Evolutionary conservation across 2,113 vertebrate species (phyloP).

Genomic region (Bufo bufo): DNA sequence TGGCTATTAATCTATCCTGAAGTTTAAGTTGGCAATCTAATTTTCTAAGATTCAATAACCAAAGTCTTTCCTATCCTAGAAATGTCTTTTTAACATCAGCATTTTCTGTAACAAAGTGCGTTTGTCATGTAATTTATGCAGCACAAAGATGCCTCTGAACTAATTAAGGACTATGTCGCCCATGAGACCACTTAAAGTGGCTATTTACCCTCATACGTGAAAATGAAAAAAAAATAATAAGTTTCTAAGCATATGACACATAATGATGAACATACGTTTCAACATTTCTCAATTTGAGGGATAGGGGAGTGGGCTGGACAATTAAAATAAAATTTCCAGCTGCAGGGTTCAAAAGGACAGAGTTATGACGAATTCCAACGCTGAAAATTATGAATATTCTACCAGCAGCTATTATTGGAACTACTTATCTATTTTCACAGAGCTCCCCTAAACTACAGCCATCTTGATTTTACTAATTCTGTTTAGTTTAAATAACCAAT

Average conservation of each 20-base stretch:
- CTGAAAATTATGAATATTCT: background rate
- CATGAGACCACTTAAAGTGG: background rate
- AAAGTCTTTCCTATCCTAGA: background rate
- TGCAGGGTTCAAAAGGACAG: no score
- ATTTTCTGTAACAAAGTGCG: background rate
- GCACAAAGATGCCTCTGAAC: background rate
- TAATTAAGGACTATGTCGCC: background rate
- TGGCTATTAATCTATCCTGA: background rate
- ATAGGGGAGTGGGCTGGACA: background rate
- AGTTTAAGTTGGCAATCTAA: background rate
- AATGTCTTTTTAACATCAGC: background rate
- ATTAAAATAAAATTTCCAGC: no score
- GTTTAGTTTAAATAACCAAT: background rate
- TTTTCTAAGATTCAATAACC: background rate
- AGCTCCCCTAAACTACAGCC: background rate
- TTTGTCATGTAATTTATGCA: background rate
- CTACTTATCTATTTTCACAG: background rate
- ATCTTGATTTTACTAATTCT: background rate
- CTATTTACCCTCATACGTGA: background rate
- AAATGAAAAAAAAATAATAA: no score
- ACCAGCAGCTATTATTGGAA: background rate
- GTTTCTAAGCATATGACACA: no score
- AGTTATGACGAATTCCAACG: background rate
- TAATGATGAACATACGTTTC: no score
- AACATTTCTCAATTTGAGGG: background rate